These are phyloP conservation scores for Neotragus moschatus DNA, from an alignment of 2,113 vertebrate genomes.

Conservation along the genomic window DNA sequence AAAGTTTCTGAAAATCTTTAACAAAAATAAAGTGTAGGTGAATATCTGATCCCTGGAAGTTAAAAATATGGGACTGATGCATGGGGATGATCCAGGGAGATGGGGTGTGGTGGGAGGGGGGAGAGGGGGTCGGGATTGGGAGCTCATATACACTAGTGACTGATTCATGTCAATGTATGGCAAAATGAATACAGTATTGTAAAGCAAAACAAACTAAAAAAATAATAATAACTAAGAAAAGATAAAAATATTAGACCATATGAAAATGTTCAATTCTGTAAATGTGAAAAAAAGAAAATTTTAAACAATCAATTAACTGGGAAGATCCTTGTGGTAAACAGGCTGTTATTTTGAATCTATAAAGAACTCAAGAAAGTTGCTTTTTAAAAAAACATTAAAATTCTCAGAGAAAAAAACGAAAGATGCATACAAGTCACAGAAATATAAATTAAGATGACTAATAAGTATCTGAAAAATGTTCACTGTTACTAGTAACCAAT, in stretches of 20 bases:
- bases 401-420: background rate
- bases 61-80: too few species aligned
- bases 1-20: background rate
- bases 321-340: background rate
- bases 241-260: background rate
- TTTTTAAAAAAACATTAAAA: background rate
- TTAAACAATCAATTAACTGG: background rate
- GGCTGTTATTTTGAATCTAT: background rate
- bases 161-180: too few species aligned
- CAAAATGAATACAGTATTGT: too few species aligned
- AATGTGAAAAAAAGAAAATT: background rate
- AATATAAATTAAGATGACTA: conserved; percentile 6
- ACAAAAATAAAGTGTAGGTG: background rate
- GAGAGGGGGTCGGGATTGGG: too few species aligned
- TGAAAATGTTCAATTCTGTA: background rate
- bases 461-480: background rate
- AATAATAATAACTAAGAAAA: background rate
- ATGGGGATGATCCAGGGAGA: too few species aligned
- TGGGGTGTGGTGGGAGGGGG: too few species aligned
- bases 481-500: background rate
- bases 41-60: background rate
- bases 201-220: too few species aligned
- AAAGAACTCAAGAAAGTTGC: background rate
- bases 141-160: too few species aligned
- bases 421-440: background rate